phyloP scores from a whole-genome alignment of 2,113 vertebrate species.

The Cacatua alba region DNA sequence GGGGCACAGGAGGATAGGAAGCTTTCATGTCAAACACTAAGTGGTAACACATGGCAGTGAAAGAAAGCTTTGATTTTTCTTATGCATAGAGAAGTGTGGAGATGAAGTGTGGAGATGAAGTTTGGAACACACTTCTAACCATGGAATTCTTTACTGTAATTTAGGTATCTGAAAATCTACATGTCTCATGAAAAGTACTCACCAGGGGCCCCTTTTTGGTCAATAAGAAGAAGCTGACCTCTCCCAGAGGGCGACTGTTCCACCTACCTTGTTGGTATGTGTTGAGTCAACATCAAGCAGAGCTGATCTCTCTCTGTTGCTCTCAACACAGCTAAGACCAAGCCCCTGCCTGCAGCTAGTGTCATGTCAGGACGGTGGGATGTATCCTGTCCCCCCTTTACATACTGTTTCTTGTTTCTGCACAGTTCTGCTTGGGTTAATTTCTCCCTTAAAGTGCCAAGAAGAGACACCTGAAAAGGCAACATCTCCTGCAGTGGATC shows the following conservation, averaged over 20 bases:
- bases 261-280: too few relatives aligned
- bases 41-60: neutral
- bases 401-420: neutral
- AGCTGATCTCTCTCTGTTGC: neutral
- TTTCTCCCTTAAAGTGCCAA: neutral
- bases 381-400: neutral
- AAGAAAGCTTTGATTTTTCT: constrained; percentile 21
- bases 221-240: neutral
- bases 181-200: neutral
- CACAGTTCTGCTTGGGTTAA: neutral
- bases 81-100: neutral
- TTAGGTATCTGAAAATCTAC: neutral
- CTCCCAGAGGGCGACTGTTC: rapidly evolving
- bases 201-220: rapidly evolving
- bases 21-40: neutral
- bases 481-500: neutral
- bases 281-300: neutral
- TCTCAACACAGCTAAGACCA: neutral
- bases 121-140: neutral
- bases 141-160: neutral
- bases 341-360: neutral
- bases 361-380: neutral
- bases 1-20: neutral
- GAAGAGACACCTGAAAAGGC: neutral
- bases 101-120: neutral